Evolutionary conservation across 1,140 invertebrate genomes (phyloP), one percentile per base, ranked within the genome.

Genomic region (Chironomus striatipennis): DNA sequence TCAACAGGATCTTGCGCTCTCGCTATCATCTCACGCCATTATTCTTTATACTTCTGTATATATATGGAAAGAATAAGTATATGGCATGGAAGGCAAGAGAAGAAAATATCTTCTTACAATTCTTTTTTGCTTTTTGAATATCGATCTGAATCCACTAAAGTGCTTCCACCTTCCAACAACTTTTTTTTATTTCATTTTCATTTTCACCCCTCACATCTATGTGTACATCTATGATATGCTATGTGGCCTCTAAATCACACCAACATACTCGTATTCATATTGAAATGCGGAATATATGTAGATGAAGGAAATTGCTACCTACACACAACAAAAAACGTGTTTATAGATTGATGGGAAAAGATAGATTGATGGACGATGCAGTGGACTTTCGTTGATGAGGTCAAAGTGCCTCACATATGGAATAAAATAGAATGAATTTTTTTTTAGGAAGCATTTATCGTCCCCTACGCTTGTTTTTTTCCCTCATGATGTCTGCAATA

Each of bases 121-220:
- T 57, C 47, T n/a, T 57, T n/a, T 12, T 57, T 57, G 12, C 47
- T n/a, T n/a, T 57, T 57, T 57, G 47, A 70, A 70, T 70, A 70
- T 70, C 65, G 65, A 70, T 70, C 65, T 70, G 65, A 70, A 70
- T 70, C 65, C 65, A 57, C 47, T 10, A 57, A 57, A 57, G 47
- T 57, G 47, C 47, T 57, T 57, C 24, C 12, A 15, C 12, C n/a
- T 15, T 12, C 12, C n/a, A n/a, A n/a, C n/a, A n/a, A n/a, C n/a
- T n/a, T n/a, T n/a, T n/a, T n/a, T n/a, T n/a, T n/a, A n/a, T n/a
- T n/a, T n/a, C n/a, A n/a, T 57, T 57, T n/a, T 57, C n/a, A n/a
- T 57, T 57, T 57, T 15, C n/a, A 57, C 47, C 47, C 47, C 47
- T 57, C 47, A 57, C 47, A n/a, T 47, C 43, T 47, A 47, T 47